Evolutionary conservation across 2,113 vertebrate species (phyloP), one percentile per base, ranked within the genome.

Genomic region (Pagrus major): DNA sequence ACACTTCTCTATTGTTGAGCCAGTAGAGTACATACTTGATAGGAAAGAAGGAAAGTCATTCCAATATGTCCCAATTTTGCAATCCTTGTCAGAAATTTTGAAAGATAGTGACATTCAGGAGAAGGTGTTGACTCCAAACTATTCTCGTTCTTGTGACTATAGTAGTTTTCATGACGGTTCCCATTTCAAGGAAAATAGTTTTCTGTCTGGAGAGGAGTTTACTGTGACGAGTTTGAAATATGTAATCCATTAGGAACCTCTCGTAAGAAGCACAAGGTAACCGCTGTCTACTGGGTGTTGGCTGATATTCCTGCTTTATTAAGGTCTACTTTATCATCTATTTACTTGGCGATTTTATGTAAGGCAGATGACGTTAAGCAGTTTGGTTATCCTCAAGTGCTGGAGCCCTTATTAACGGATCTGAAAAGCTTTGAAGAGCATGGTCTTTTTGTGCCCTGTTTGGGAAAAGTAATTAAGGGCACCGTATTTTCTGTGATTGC

Each of bases 161-260:
- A 64, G 2, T 14, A 71, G 70, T 66, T 89, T 87, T 81, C 20
- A 0, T 66, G 78, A 86, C 60, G 79, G 83, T 60, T 68, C 58
- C 10, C 29, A 85, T 20, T 76, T 86, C 31, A 79, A 77, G 37
- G 20, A 76, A 47, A 88, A 75, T 8, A 47, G 10, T 15, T 85
- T 86, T 80, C 33, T 46, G n/a, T 20, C 5, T 46, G 44, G 16
- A 46, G 16, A 20, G 2, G 16, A 46, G 18, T 46, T 20, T 46
- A 46, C 16, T 46, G 18, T 20, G 18, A 46, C 8, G 86, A 81
- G 5, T 89, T 86, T 55, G 78, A 86, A 52, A 70, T 85, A 21
- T 86, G 71, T 2, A 89, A 88, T 70, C 86, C 65, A 0, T 61
- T 84, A 52, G 81, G 90, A 69, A 91, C 78, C 6, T 89, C 78